Conservation (phyloP, 2,797 vertebrate genomes). For the Lutjanus argentimaculatus region DNA sequence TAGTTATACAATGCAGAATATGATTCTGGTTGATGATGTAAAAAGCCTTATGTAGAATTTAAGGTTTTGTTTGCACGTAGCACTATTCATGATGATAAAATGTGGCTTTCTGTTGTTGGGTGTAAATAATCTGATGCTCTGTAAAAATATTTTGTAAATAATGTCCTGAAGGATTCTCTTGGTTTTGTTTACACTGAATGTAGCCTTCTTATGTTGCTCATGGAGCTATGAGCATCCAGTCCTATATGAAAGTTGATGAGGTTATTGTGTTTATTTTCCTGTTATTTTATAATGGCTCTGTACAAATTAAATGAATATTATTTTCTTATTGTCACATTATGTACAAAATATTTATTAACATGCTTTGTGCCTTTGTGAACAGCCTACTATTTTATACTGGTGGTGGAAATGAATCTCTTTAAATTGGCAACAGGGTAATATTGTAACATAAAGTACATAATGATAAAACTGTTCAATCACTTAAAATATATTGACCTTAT, state of each 20-base stretch:
- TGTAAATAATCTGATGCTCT: constrained; percentile 67
- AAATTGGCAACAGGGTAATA: constrained; percentile 43
- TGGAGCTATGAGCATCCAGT: constrained; percentile 40
- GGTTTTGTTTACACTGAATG: constrained; percentile 78
- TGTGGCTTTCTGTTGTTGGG: constrained; percentile 40
- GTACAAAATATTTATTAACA: constrained; percentile 80
- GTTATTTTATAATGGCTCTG: constrained; percentile 69
- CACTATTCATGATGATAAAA: constrained; percentile 26
- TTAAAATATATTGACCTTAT: constrained; percentile 27
- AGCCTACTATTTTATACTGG: constrained; percentile 48
- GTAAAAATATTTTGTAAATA: constrained; percentile 75
- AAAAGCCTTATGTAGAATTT: constrained; percentile 25
- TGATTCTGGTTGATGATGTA: constrained; percentile 2
- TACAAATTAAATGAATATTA: constrained; percentile 66
- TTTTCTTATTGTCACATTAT: constrained; percentile 69
- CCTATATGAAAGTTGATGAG: constrained; percentile 33
- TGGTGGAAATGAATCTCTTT: constrained; percentile 56
- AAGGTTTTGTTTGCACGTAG: constrained; percentile 28
- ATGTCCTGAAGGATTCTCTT: constrained; percentile 63
- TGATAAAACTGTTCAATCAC: constrained; percentile 32
- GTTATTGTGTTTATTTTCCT: constrained; percentile 60
- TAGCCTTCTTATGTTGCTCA: constrained; percentile 44
- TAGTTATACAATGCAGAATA: background rate
- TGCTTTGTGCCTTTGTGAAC: constrained; percentile 70
- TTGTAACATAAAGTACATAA: constrained; percentile 26